Percentiles rank a stretch among this genome's conserved stretches.
These are phyloP conservation scores for Onychorhynchus coronatus DNA, from an alignment of 2,113 vertebrate species.

Conservation along the genomic window DNA sequence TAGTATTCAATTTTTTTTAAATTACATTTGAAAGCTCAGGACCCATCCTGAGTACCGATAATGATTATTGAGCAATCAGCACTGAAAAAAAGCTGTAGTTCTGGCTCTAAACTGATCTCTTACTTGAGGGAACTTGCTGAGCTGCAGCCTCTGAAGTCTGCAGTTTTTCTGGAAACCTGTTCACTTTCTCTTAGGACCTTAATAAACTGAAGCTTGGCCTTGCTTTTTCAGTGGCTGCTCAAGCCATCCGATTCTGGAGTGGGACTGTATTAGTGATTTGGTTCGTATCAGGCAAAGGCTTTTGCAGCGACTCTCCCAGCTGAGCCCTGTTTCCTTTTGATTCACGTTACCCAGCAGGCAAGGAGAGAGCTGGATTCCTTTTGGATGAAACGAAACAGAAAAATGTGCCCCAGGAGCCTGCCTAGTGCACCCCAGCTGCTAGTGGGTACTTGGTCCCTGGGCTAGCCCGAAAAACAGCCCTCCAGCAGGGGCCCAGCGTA, in stretches of 20 bases:
- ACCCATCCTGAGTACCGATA: not conserved
- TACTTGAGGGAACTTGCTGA: not conserved
- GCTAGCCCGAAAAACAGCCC: not conserved
- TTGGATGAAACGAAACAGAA: not conserved
- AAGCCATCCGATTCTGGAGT: not conserved
- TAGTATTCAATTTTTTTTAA: not conserved
- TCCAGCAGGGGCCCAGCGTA: accelerated
- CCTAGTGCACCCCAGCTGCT: not conserved
- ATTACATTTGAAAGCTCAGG: not conserved
- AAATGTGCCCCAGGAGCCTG: not conserved
- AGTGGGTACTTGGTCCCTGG: accelerated
- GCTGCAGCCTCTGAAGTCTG: accelerated
- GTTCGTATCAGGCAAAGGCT: not conserved
- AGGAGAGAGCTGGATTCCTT: not conserved
- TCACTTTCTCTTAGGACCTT: not conserved
- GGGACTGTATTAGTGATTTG: not conserved
- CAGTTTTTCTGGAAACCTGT: not conserved
- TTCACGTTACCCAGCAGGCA: not conserved
- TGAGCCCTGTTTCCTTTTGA: not conserved
- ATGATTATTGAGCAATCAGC: not conserved
- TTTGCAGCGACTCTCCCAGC: accelerated
- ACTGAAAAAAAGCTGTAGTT: not conserved
- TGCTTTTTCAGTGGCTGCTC: not conserved
- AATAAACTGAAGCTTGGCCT: not conserved
- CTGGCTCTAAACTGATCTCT: not conserved